Evolutionary conservation across 2,888 invertebrate genomes (phyloP).

Genomic region (Rhamnusium bicolor): DNA sequence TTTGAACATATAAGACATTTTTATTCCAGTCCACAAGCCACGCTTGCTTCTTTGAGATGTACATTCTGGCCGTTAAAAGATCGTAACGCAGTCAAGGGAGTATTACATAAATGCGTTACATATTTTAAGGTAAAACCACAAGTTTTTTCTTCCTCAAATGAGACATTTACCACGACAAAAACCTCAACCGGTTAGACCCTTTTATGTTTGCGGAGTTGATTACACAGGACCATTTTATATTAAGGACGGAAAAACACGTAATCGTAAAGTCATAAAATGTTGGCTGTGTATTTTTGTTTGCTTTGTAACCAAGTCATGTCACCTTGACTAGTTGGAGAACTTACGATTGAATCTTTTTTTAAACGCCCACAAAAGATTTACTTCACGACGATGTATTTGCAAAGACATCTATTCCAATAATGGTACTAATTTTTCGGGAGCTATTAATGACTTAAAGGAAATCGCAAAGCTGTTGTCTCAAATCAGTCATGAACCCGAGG

Average conservation of each 20-base stretch:
- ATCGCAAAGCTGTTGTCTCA: not conserved
- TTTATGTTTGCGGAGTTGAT: constrained; percentile 46
- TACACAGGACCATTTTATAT: constrained; percentile 45
- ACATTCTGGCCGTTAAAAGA: no score
- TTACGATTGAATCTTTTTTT: constrained; percentile 40
- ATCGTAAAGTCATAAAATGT: constrained; percentile 36
- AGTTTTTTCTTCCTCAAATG: no score
- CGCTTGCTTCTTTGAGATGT: no score
- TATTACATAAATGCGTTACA: no score
- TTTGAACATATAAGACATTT: no score
- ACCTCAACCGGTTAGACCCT: no score
- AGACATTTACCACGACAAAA: no score
- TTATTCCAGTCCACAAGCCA: no score
- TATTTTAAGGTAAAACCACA: no score
- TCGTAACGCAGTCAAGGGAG: no score
- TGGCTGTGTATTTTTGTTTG: constrained; percentile 49
- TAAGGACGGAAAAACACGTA: constrained; percentile 39
- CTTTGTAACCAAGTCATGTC: constrained; percentile 43
- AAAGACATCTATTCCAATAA: constrained; percentile 39
- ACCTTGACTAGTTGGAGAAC: constrained; percentile 45
- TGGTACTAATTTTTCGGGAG: constrained; percentile 54
- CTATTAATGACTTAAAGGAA: constrained; percentile 42
- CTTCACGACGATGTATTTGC: constrained; percentile 40
- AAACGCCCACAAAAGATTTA: constrained; percentile 44
- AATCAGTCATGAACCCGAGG: not conserved